These are phyloP conservation scores for Xylota sylvarum DNA, from an alignment of 2,888 invertebrate genomes.

Conservation along the genomic window DNA sequence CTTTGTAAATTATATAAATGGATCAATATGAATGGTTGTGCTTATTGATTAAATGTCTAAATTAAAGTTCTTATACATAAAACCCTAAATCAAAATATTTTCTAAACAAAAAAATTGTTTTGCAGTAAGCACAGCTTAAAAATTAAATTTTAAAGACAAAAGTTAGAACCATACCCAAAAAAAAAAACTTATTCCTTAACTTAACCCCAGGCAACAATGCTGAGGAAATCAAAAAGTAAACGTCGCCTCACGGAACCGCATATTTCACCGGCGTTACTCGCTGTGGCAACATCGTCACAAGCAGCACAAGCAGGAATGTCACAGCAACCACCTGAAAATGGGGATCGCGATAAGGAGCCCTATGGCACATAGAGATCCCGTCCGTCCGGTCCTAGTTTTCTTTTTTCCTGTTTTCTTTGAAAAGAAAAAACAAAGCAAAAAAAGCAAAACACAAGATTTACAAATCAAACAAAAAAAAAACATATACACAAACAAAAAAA, in stretches of 20 bases:
- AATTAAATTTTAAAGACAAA: slow-evolving; percentile 13
- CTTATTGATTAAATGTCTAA: slow-evolving; percentile 37
- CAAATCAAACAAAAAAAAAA: slow-evolving; percentile 7
- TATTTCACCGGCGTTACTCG: slow-evolving; percentile 86
- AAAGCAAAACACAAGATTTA: background rate
- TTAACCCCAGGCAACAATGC: slow-evolving; percentile 96
- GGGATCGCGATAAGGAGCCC: slow-evolving; percentile 85
- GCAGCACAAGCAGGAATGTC: slow-evolving; percentile 78
- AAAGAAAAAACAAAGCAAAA: slow-evolving; percentile 53
- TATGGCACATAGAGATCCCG: slow-evolving; percentile 83
- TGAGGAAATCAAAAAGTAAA: slow-evolving; percentile 99
- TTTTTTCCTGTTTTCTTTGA: slow-evolving; percentile 85
- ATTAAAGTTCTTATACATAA: slow-evolving; percentile 7
- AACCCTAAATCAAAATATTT: slow-evolving; percentile 12
- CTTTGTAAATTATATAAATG: slow-evolving; percentile 52
- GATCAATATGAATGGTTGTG: slow-evolving; percentile 55
- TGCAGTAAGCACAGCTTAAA: slow-evolving; percentile 19
- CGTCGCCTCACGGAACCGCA: slow-evolving; percentile 94
- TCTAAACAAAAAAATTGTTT: background rate
- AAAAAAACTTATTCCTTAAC: slow-evolving; percentile 51
- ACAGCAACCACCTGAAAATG: slow-evolving; percentile 86
- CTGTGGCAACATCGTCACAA: slow-evolving; percentile 80
- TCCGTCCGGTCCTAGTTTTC: slow-evolving; percentile 85
- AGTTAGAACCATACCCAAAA: slow-evolving; percentile 14
- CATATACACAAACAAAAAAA: background rate